Evolutionary conservation across 2,888 invertebrate genomes (phyloP), one percentile per base, ranked within the genome.

Genomic region (Oscheius myriophilus): DNA sequence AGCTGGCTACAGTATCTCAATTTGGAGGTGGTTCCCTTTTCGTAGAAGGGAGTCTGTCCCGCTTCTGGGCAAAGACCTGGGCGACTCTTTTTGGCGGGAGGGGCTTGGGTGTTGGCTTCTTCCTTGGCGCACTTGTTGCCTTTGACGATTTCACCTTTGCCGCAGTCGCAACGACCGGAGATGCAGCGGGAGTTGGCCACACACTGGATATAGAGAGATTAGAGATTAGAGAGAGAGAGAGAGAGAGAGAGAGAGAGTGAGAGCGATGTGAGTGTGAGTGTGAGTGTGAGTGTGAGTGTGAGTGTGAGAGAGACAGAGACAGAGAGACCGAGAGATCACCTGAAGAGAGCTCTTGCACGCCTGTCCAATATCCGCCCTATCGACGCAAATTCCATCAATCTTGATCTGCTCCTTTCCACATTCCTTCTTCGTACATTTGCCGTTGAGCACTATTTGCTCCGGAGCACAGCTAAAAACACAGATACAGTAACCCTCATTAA

Each of bases 151-250:
- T 78, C 78, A 23, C 70, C 78, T 43, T 74, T 70, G 0, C 70
- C 74, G 67, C 78, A 78, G 9, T 76, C 78, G 46, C 78, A 78
- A 1, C 68, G 23, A 12, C 74, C 75, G 7, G 67, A 58, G 23
- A 78, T 69, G 51, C 78, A 78, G 23, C 71, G 70, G 6, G 74
- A 76, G 52, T 78, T 78, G 12, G 75, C 73, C 14, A 64, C 45
- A 25, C 78, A 78, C 58, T 78, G 76, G 0, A 75, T 67, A 25
- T 2, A 49, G 21, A 39, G 21, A 14, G 9, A 11, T 16, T 39
- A 39, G 55, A 41, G n/a, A n/a, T n/a, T n/a, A 33, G 33, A 33
- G 33, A 33, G 33, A 33, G 4, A 33, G 33, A 33, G 33, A 33
- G 33, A 33, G 33, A 33, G 33, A 33, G 33, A 33, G 33, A 33